These are phyloP conservation scores for Mamestra configurata DNA, from an alignment of 1,140 invertebrate genomes.

Conservation along the genomic window DNA sequence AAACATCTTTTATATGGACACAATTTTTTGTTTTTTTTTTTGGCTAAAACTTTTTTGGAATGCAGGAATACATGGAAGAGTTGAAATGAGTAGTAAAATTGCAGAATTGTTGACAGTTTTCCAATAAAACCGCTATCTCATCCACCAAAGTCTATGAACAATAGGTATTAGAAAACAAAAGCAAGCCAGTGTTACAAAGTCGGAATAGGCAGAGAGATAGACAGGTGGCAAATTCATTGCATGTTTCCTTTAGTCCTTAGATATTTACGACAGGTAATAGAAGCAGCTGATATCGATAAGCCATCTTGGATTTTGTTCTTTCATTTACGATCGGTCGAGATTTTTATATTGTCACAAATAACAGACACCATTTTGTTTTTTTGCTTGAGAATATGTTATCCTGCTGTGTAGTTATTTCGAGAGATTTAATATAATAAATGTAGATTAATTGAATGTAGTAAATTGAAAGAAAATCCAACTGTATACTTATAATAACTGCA, in stretches of 20 bases:
- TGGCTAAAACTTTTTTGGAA: no score
- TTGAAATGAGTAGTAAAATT: no score
- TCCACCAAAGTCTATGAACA: no score
- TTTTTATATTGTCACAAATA: background rate
- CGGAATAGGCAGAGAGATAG: background rate
- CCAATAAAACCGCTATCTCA: no score
- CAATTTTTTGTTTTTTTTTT: no score
- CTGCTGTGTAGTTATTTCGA: no score
- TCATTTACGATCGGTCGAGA: background rate
- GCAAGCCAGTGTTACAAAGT: background rate
- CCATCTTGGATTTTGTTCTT: background rate
- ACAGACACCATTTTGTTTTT: no score
- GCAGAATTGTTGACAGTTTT: no score
- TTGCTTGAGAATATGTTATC: no score
- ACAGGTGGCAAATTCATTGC: slow-evolving; percentile 1
- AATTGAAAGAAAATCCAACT: background rate
- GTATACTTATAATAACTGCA: background rate
- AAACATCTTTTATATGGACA: no score
- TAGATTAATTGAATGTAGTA: background rate
- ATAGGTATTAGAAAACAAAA: no score
- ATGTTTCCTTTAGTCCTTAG: background rate
- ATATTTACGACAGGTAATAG: slow-evolving; percentile 4
- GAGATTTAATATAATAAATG: background rate
- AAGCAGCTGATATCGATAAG: background rate
- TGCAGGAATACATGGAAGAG: no score